These are phyloP conservation scores for Ennomos erosarius DNA, from an alignment of 2,888 invertebrate genomes.

Conservation along the genomic window DNA sequence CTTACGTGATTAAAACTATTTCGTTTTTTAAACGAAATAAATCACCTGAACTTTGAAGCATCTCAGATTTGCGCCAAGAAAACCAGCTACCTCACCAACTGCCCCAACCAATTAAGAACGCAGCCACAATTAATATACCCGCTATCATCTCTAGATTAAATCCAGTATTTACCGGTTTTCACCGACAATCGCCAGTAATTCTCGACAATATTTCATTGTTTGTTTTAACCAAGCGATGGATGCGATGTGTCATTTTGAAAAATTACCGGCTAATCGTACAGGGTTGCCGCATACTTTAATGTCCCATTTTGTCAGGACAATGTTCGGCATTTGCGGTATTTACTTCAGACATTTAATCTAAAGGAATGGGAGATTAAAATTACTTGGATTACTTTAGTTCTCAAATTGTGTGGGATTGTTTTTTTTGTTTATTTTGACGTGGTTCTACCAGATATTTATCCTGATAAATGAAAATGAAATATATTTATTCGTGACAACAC, in stretches of 20 bases:
- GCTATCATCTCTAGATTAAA: slow-evolving; percentile 38
- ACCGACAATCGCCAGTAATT: slow-evolving; percentile 24
- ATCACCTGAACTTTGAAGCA: slow-evolving; percentile 22
- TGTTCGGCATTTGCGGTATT: slow-evolving; percentile 43
- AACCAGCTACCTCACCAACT: slow-evolving; percentile 15
- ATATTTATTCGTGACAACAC: no score
- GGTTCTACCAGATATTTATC: no score
- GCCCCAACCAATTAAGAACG: slow-evolving; percentile 35
- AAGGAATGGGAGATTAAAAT: slow-evolving; percentile 4
- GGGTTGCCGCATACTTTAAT: slow-evolving; percentile 47
- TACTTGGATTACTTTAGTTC: slow-evolving; percentile 3
- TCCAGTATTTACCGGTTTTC: slow-evolving; percentile 28
- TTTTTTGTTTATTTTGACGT: neutral
- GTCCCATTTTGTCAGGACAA: slow-evolving; percentile 34
- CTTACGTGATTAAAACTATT: no score
- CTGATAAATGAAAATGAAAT: no score
- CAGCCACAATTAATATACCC: slow-evolving; percentile 34
- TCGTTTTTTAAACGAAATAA: slow-evolving; percentile 22
- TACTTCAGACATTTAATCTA: slow-evolving; percentile 30
- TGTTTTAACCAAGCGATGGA: slow-evolving; percentile 48
- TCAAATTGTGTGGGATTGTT: neutral
- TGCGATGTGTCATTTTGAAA: slow-evolving; percentile 53
- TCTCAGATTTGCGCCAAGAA: slow-evolving; percentile 20
- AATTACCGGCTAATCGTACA: slow-evolving; percentile 44
- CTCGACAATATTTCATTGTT: slow-evolving; percentile 34